Base-by-base conservation (phyloP, 2,888 invertebrate species). In the Carcina quercana region DNA sequence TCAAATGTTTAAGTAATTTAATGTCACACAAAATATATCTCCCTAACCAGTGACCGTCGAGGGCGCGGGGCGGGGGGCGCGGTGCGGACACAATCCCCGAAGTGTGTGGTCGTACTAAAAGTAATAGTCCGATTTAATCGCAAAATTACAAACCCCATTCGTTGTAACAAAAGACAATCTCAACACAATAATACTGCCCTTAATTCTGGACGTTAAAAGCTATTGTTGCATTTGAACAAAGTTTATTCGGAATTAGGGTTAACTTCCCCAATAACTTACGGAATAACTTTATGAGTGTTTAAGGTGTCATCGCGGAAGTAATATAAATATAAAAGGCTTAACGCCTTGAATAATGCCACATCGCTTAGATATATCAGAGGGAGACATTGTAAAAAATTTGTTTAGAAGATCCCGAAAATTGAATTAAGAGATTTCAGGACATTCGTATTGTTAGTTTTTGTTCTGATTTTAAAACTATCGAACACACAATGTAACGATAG, bases 161-260 rank as follows among this genome's bases (percentile, higher is more conserved):
- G 6, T 11, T 10, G 12, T 5, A 11, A 24, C 24, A 24, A 24
- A 19, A 26, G 15, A 28, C 28, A 19, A 7, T 19, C 19, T 19
- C 25, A n/a, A 26, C 11, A 28, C 28, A 28, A 17, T 17, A 28
- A 28, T 11, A 17, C 17, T 17, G 15, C 12, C 26, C 26, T 17
- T 28, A 28, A 28, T 28, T 21, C 5, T 10, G 12, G 13, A 22
- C 21, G 25, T 10, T 22, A 22, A 27, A 27, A 33, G 30, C 30
- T 13, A 30, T 26, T 37, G 33, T 33, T 15, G 30, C 30, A 14
- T 24, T 24, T 11, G 6, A 29, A 26, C 36, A 30, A 30, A 37
- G 22, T 40, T 37, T 11, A n/a, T 13, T 19, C n/a, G 15, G 41
- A 39, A 37, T 45, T 34, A 37, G 38, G 45, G 35, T 40, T 35